A percentile compares a stretch with the other conserved stretches of the same genome.
Evolutionary conservation across 1,140 invertebrate species (phyloP).

Genomic region (Neuroterus valhalla): DNA sequence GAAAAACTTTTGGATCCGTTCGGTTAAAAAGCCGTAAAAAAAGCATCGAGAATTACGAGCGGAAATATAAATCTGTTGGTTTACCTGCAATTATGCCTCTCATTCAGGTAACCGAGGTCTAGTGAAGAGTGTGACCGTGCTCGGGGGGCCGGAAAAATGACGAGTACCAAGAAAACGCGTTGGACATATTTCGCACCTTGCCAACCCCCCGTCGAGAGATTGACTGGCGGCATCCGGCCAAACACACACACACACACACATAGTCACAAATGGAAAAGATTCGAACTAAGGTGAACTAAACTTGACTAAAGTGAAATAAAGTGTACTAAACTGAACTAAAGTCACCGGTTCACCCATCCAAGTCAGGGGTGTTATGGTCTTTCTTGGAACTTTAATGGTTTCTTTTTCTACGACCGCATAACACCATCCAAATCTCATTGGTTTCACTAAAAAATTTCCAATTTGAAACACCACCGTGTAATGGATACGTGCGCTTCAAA

Average conservation of each 20-base stretch:
- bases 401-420: constrained; percentile 32
- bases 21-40: constrained; percentile 22
- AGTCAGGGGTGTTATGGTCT: constrained; percentile 39
- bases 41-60: constrained; percentile 37
- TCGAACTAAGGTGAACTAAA: not conserved
- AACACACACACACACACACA: constrained; percentile 35
- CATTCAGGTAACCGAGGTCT: constrained; percentile 49
- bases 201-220: constrained; percentile 42
- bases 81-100: constrained; percentile 59
- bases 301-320: no score
- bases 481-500: constrained; percentile 28
- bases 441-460: constrained; percentile 14
- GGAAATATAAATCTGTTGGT: constrained; percentile 64
- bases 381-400: constrained; percentile 39
- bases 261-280: not conserved
- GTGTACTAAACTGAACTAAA: constrained; percentile 7
- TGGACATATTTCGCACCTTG: constrained; percentile 56
- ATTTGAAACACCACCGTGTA: constrained; percentile 8
- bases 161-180: constrained; percentile 41
- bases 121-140: constrained; percentile 30
- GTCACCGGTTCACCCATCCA: constrained; percentile 12
- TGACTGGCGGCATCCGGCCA: constrained; percentile 48
- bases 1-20: not conserved
- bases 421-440: constrained; percentile 25
- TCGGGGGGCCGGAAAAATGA: constrained; percentile 32